Percentiles rank a stretch among this genome's conserved stretches.
Conservation (phyloP, 2,888 invertebrate species). For the Eristalis tenax region DNA sequence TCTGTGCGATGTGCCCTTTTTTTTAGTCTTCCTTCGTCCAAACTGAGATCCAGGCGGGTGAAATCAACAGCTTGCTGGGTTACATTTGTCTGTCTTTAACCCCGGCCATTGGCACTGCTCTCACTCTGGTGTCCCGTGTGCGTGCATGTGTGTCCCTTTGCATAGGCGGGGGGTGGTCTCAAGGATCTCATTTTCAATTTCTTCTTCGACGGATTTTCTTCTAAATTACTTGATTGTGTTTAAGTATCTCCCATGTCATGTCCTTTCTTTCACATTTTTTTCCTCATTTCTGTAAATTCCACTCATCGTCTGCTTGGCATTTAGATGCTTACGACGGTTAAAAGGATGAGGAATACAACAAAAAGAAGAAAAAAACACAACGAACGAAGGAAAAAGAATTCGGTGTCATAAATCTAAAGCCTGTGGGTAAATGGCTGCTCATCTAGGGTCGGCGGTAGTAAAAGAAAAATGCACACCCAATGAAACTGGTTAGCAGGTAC, state of each 20-base stretch:
- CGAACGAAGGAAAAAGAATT: conserved; percentile 43
- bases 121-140: neutral
- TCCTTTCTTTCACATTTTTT: conserved; percentile 55
- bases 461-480: conserved; percentile 20
- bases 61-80: conserved; percentile 63
- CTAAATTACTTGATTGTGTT: conserved; percentile 72
- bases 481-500: conserved; percentile 32
- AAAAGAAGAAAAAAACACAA: too few relatives aligned
- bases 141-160: neutral
- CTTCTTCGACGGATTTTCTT: conserved; percentile 54
- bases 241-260: conserved; percentile 66
- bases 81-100: too few relatives aligned
- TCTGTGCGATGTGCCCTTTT: conserved; percentile 70
- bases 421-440: conserved; percentile 51
- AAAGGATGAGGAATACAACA: neutral
- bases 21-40: conserved; percentile 2
- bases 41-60: too few relatives aligned
- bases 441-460: conserved; percentile 58
- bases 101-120: conserved; percentile 22
- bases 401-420: conserved; percentile 69
- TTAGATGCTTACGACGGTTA: conserved; percentile 16
- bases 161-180: neutral
- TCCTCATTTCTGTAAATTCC: conserved; percentile 19
- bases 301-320: neutral
- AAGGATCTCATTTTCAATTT: conserved; percentile 60